Base-by-base conservation (phyloP, 2,888 invertebrate genomes). In the Mythimna pallens region DNA sequence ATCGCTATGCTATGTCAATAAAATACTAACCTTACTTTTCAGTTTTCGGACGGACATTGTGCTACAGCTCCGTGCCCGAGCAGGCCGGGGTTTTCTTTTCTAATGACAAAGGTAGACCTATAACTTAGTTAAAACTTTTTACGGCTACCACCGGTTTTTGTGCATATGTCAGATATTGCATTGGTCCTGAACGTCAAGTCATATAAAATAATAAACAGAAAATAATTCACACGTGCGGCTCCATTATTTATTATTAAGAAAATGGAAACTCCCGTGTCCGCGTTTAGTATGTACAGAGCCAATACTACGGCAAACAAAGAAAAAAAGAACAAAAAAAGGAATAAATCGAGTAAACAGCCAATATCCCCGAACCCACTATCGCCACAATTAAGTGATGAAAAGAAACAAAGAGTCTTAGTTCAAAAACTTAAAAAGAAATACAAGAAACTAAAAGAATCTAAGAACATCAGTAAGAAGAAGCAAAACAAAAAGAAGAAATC, bases 241-340 rank as follows among this genome's bases (percentile, higher is more conserved):
- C 6, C n/a, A 17, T 10, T 76, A 62, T 50, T 76, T 50, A 65
- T 64, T 62, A 22, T n/a, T 43, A 43, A 47, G 12, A 73, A 73
- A 76, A 95, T 94, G 95, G 93, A 95, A 65, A 78, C 90, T 30
- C 90, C 92, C n/a, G 87, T 94, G 25, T 96, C 96, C 8, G 96
- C 96, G 12, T 96, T 95, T 86, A 91, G 94, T 55, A 88, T 94
- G 30, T 96, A 96, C 82, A 94, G 90, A 79, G 86, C 89, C 34
- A 93, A 89, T 68, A 92, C 91, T 78, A 88, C 89, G 71, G 80
- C 87, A 78, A 89, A 88, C 71, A 89, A 89, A 78, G 85, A 82
- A 4, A 92, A 91, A 66, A 92, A 86, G 54, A 85, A 86, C 34
- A 88, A 87, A 75, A 92, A 89, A 76, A 89, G 88, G 69, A 90